A percentile compares a stretch with the other conserved stretches of the same genome.
Conservation (phyloP, 1,140 invertebrate species). For the Liolophura sinensis region DNA sequence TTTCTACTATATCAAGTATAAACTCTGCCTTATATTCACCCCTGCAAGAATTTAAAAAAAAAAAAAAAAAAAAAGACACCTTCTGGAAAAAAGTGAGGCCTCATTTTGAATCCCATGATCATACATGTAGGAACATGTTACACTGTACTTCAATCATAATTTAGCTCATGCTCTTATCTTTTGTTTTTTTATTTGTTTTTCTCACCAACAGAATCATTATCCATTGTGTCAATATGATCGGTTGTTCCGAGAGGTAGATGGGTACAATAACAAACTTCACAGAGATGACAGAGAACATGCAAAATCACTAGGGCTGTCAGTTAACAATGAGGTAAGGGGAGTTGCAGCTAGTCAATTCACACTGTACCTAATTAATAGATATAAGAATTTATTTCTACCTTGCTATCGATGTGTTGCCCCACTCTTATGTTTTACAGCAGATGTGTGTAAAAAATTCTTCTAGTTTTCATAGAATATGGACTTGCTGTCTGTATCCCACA, state of each 20-base stretch:
- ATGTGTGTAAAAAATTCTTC: background rate
- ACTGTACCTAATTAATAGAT: background rate
- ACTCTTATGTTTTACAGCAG: background rate
- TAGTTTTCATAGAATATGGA: background rate
- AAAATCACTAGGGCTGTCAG: slow-evolving; percentile 50
- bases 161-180: too few relatives aligned
- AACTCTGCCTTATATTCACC: too few relatives aligned
- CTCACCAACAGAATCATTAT: slow-evolving; percentile 36
- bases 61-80: too few relatives aligned
- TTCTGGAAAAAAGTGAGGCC: too few relatives aligned
- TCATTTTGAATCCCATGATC: too few relatives aligned
- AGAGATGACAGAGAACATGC: slow-evolving; percentile 57
- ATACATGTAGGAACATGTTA: too few relatives aligned
- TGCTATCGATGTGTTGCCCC: slow-evolving; percentile 7
- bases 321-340: slow-evolving; percentile 48
- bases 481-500: background rate
- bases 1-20: too few relatives aligned
- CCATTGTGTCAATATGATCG: slow-evolving; percentile 46
- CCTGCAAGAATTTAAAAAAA: too few relatives aligned
- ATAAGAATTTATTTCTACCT: slow-evolving; percentile 5
- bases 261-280: slow-evolving; percentile 56
- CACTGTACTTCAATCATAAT: too few relatives aligned
- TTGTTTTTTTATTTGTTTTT: slow-evolving; percentile 5
- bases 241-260: slow-evolving; percentile 39
- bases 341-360: background rate